A percentile compares a stretch with the other conserved stretches of the same genome.
Conservation (phyloP, 2,113 vertebrate genomes). For the Anhinga anhinga region DNA sequence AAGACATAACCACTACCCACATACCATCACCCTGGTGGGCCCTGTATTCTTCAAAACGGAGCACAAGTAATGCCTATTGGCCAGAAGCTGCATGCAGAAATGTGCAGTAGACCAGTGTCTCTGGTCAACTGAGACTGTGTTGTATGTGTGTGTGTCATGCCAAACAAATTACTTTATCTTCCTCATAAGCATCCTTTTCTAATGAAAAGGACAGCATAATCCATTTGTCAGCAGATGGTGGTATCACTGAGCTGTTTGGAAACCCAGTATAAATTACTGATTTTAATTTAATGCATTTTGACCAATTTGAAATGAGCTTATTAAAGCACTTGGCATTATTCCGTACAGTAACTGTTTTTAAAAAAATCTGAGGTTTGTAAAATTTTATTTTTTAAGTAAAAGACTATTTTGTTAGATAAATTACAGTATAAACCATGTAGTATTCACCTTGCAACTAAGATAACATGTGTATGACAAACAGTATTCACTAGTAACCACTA, state of each 20-base stretch:
- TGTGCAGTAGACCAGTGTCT: not conserved
- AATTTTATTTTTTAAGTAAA: not conserved
- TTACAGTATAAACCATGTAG: not conserved
- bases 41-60: not conserved
- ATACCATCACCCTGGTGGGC: accelerated
- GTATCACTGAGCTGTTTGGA: not conserved
- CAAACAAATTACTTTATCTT: not conserved
- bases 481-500: not conserved
- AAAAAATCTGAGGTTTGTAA: not conserved
- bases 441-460: not conserved
- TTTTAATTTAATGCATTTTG: not conserved
- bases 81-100: not conserved
- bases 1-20: not conserved
- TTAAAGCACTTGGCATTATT: not conserved
- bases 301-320: not conserved
- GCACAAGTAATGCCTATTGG: not conserved
- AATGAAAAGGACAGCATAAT: not conserved
- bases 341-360: not conserved
- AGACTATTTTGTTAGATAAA: not conserved
- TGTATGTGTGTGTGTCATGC: not conserved
- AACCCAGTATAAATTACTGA: not conserved
- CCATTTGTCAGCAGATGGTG: not conserved
- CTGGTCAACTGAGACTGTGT: not conserved
- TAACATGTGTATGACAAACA: not conserved
- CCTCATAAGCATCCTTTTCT: not conserved